phyloP scores from a whole-genome alignment of 2,797 vertebrate genomes.

The Rhinophrynus dorsalis region DNA sequence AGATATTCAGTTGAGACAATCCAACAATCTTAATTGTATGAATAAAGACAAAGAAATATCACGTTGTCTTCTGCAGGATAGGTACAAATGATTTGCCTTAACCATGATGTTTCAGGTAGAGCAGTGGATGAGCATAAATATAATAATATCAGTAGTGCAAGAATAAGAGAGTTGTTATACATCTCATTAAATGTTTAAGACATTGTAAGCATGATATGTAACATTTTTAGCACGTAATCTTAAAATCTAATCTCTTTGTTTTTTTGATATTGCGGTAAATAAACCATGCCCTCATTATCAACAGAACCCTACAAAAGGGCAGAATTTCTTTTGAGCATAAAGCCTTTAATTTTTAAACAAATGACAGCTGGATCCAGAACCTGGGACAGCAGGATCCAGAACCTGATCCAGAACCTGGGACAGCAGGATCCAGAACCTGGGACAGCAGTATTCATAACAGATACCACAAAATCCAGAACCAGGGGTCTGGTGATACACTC shows the following conservation, averaged over 20 bases:
- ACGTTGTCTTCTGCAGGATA: not conserved
- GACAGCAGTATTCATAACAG: too few species aligned
- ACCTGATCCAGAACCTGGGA: too few species aligned
- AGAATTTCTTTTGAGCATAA: too few species aligned
- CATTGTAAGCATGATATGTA: not conserved
- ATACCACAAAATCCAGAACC: too few species aligned
- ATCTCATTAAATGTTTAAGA: not conserved
- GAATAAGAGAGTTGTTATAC: not conserved
- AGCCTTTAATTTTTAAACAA: too few species aligned
- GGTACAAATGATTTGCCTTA: not conserved
- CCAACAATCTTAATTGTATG: constrained; percentile 19
- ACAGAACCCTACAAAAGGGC: too few species aligned
- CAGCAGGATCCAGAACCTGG: too few species aligned
- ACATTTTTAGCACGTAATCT: not conserved
- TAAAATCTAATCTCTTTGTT: too few species aligned
- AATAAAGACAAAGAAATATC: not conserved
- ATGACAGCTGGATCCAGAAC: too few species aligned
- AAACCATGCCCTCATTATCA: not conserved
- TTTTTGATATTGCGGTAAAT: not conserved
- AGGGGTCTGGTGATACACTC: too few species aligned
- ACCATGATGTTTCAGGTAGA: too few species aligned
- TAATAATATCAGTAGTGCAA: not conserved
- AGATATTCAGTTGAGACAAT: constrained; percentile 2
- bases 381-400: too few species aligned
- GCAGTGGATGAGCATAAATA: not conserved